A percentile compares a stretch with the other conserved stretches of the same genome.
These are phyloP conservation scores for Caenorhabditis sp. DNA, from an alignment of 2,888 invertebrate species.

Conservation along the genomic window DNA sequence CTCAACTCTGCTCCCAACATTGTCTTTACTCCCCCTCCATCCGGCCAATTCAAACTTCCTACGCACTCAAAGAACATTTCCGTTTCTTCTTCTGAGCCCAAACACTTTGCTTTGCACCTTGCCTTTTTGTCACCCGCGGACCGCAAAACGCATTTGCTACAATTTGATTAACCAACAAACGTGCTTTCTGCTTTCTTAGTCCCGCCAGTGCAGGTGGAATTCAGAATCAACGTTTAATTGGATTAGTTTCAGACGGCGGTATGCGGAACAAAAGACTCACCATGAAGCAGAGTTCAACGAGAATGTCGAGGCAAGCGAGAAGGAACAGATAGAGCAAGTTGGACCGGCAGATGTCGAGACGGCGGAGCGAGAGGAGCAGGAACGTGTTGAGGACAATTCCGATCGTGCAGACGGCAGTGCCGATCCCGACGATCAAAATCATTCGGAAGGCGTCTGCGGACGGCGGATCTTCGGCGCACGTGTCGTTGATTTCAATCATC, in stretches of 20 bases:
- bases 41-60: background rate
- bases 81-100: too few species aligned
- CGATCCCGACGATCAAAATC: slow-evolving; percentile 59
- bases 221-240: slow-evolving; percentile 26
- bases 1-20: background rate
- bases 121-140: background rate
- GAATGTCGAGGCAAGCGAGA: slow-evolving; percentile 65
- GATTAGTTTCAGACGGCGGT: slow-evolving; percentile 23
- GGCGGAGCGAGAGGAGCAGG: slow-evolving; percentile 61
- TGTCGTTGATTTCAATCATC: slow-evolving; percentile 59
- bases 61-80: background rate
- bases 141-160: slow-evolving; percentile 24
- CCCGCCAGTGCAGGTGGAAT: slow-evolving; percentile 21
- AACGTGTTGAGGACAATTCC: slow-evolving; percentile 63
- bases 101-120: background rate
- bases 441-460: slow-evolving; percentile 58
- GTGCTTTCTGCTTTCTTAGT: background rate
- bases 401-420: slow-evolving; percentile 48
- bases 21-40: background rate
- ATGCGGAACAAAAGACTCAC: slow-evolving; percentile 49
- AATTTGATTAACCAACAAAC: slow-evolving; percentile 34
- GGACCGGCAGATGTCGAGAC: slow-evolving; percentile 50
- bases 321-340: slow-evolving; percentile 66
- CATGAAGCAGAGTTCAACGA: slow-evolving; percentile 68
- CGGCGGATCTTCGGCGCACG: slow-evolving; percentile 55